These are phyloP conservation scores for Liolophura sinensis DNA, from an alignment of 1,140 invertebrate genomes.

Conservation along the genomic window DNA sequence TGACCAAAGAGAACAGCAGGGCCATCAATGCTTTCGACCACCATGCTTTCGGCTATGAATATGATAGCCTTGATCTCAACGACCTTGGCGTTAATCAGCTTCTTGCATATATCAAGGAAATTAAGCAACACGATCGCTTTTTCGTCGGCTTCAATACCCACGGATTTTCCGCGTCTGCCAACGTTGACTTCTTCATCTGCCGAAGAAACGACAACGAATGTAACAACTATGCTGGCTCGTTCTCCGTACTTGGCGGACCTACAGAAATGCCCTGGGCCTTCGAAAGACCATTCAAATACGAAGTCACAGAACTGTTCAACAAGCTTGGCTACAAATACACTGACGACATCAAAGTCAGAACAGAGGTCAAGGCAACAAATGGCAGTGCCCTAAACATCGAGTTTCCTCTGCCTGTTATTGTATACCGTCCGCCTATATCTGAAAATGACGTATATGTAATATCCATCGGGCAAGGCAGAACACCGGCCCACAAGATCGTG, in stretches of 20 bases:
- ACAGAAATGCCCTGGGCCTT: slow-evolving; percentile 26
- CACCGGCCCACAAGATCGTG: too few species aligned
- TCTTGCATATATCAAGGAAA: slow-evolving; percentile 10
- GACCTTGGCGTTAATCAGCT: slow-evolving; percentile 21
- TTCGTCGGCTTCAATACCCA: slow-evolving; percentile 17
- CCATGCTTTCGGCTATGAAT: slow-evolving; percentile 23
- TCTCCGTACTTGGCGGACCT: slow-evolving; percentile 23
- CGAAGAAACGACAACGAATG: background rate
- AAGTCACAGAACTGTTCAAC: slow-evolving; percentile 22
- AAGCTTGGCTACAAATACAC: background rate
- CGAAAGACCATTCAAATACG: slow-evolving; percentile 21
- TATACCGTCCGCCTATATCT: too few species aligned
- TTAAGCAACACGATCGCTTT: slow-evolving; percentile 16
- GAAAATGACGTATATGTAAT: too few species aligned
- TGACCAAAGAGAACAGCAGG: slow-evolving; percentile 15
- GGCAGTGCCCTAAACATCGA: too few species aligned
- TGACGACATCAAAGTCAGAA: too few species aligned
- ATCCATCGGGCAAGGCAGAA: too few species aligned
- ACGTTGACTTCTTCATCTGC: slow-evolving; percentile 20
- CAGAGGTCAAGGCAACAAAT: too few species aligned
- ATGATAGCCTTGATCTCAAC: slow-evolving; percentile 26
- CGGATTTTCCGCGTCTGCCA: slow-evolving; percentile 15
- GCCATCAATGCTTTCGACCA: slow-evolving; percentile 24
- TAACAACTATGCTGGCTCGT: slow-evolving; percentile 14
- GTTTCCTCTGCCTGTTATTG: too few species aligned